Percentiles rank a stretch among this genome's conserved stretches.
These are phyloP conservation scores for Uropetala carovei DNA, from an alignment of 2,888 invertebrate genomes.

Conservation along the genomic window DNA sequence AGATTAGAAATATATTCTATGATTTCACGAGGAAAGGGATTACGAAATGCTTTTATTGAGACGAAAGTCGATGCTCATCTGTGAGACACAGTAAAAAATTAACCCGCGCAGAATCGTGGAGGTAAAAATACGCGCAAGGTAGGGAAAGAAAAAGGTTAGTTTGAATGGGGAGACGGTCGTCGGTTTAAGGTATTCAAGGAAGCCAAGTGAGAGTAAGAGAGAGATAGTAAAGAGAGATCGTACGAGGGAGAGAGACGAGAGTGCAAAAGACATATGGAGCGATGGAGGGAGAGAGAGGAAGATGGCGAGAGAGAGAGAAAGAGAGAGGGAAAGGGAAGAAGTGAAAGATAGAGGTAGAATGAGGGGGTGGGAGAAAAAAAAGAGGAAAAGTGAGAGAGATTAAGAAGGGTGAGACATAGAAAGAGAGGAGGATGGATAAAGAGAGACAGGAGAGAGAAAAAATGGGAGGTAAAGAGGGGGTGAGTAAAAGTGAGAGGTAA, in stretches of 20 bases:
- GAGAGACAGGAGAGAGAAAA: not conserved
- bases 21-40: no score
- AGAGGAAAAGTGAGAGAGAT: conserved; percentile 16
- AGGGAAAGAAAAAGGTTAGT: no score
- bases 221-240: no score
- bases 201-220: no score
- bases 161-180: no score
- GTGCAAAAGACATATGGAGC: not conserved
- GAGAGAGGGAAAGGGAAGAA: not conserved
- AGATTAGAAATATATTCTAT: no score
- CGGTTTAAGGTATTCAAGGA: no score
- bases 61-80: no score
- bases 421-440: conserved; percentile 59
- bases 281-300: not conserved
- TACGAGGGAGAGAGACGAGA: not conserved
- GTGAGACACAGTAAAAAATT: no score
- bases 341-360: not conserved
- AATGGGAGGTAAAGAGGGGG: not conserved
- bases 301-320: not conserved
- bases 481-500: not conserved
- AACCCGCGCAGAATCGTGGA: no score
- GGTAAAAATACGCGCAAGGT: no score
- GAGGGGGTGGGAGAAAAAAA: not conserved
- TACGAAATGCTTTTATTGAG: no score
- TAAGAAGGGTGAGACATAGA: not conserved